Conservation (phyloP, 2,888 invertebrate species). For the Nowickia ferox region DNA sequence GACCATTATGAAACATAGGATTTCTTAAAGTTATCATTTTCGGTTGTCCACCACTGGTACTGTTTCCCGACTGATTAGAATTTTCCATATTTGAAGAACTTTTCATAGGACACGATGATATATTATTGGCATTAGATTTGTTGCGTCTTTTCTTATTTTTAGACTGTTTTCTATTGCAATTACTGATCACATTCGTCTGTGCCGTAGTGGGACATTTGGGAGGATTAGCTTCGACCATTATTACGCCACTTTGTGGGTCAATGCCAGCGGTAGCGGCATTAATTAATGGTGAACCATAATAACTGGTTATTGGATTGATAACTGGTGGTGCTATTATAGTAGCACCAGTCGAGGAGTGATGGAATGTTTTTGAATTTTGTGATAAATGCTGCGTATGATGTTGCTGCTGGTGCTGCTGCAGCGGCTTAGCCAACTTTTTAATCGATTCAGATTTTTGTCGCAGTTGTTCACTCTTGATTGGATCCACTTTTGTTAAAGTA, state of each 20-base stretch:
- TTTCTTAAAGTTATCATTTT: conserved; percentile 91
- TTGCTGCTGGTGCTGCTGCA: conserved; percentile 74
- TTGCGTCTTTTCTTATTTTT: conserved; percentile 80
- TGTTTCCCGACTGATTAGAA: conserved; percentile 69
- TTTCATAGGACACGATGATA: conserved; percentile 55
- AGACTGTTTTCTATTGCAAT: conserved; percentile 77
- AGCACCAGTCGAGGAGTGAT: conserved; percentile 71
- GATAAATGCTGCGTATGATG: conserved; percentile 32
- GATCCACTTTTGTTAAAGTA: conserved; percentile 89
- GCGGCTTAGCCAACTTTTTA: conserved; percentile 79
- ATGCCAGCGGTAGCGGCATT: conserved; percentile 74
- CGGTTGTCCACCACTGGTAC: conserved; percentile 76
- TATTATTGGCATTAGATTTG: conserved; percentile 77
- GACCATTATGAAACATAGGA: conserved; percentile 87
- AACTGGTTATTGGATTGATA: conserved; percentile 73
- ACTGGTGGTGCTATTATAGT: conserved; percentile 75
- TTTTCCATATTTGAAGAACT: conserved; percentile 50
- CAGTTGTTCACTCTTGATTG: conserved; percentile 82
- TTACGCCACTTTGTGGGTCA: conserved; percentile 79
- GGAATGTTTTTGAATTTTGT: conserved; percentile 70
- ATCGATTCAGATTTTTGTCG: conserved; percentile 82
- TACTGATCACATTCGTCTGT: conserved; percentile 69
- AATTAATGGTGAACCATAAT: conserved; percentile 74
- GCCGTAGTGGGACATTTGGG: conserved; percentile 41
- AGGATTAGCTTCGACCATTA: conserved; percentile 82